A percentile compares a stretch with the other conserved stretches of the same genome.
Evolutionary conservation across 2,888 invertebrate genomes (phyloP).

Genomic region (Orgyia antiqua): DNA sequence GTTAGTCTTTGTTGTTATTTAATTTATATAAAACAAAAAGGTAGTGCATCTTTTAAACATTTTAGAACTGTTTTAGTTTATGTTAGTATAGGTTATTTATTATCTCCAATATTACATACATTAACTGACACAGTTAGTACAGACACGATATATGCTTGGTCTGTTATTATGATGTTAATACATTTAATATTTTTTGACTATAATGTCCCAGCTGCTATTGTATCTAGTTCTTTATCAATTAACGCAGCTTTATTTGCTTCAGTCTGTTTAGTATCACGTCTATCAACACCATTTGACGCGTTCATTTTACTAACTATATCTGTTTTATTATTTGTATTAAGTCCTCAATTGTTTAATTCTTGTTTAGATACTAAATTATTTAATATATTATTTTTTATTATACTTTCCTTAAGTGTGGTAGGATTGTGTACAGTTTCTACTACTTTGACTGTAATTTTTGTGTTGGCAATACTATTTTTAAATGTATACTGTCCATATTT

Average conservation of each 20-base stretch:
- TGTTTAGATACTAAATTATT: constrained; percentile 78
- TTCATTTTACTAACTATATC: constrained; percentile 94
- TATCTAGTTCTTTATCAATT: constrained; percentile 93
- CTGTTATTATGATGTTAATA: constrained; percentile 90
- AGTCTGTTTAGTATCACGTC: constrained; percentile 94
- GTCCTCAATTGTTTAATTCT: constrained; percentile 86
- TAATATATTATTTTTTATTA: constrained; percentile 65
- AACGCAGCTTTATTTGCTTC: constrained; percentile 97
- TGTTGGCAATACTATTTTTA: constrained; percentile 79
- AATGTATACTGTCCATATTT: constrained; percentile 85
- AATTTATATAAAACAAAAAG: constrained; percentile 66
- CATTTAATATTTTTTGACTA: constrained; percentile 97
- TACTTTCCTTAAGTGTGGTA: constrained; percentile 69
- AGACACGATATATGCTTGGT: constrained; percentile 97
- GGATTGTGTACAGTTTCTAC: constrained; percentile 77
- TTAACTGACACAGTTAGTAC: constrained; percentile 98
- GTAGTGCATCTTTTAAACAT: constrained; percentile 71
- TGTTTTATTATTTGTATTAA: constrained; percentile 91
- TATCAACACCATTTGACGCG: constrained; percentile 91
- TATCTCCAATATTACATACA: constrained; percentile 95
- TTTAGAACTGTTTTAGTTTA: constrained; percentile 89
- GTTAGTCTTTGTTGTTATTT: constrained; percentile 81
- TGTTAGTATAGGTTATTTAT: constrained; percentile 89
- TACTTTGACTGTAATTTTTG: constrained; percentile 80
- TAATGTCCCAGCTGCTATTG: constrained; percentile 90